phyloP scores from a whole-genome alignment of 1,140 invertebrate genomes.

The Dendrolimus punctatus region DNA sequence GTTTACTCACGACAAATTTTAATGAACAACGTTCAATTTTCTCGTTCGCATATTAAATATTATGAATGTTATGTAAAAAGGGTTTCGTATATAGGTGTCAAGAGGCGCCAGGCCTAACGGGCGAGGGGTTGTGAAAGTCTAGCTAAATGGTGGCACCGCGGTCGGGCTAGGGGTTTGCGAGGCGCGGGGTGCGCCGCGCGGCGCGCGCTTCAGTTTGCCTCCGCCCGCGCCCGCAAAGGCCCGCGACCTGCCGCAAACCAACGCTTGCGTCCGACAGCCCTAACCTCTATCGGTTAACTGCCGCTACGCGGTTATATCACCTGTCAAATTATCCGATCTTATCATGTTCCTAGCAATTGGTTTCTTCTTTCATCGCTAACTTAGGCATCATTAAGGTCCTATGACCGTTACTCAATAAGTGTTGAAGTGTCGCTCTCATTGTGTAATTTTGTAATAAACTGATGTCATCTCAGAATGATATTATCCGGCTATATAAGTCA shows the following conservation, averaged over 20 bases:
- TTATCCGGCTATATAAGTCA: no score
- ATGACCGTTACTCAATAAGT: no score
- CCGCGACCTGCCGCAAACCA: conserved; percentile 30
- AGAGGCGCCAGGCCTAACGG: conserved; percentile 6
- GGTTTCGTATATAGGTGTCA: conserved; percentile 4
- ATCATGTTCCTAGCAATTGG: neutral
- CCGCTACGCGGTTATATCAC: conserved; percentile 31
- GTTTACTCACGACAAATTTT: no score
- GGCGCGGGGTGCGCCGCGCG: conserved; percentile 34
- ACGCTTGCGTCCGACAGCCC: conserved; percentile 23
- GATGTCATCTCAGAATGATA: no score
- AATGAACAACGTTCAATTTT: no score
- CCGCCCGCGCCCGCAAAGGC: conserved; percentile 57
- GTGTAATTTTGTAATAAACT: no score
- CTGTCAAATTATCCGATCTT: conserved; percentile 26
- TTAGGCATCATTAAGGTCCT: no score
- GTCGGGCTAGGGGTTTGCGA: neutral
- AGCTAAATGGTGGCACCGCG: conserved; percentile 15
- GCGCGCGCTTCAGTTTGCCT: conserved; percentile 61
- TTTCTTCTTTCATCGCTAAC: conserved; percentile 6
- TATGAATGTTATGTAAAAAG: no score
- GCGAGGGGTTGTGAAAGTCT: conserved; percentile 32
- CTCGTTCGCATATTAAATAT: no score
- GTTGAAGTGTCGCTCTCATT: no score
- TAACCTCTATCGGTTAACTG: conserved; percentile 50